Conservation (phyloP, 2,797 vertebrate genomes). For the Amblyopsis hoosieri region DNA sequence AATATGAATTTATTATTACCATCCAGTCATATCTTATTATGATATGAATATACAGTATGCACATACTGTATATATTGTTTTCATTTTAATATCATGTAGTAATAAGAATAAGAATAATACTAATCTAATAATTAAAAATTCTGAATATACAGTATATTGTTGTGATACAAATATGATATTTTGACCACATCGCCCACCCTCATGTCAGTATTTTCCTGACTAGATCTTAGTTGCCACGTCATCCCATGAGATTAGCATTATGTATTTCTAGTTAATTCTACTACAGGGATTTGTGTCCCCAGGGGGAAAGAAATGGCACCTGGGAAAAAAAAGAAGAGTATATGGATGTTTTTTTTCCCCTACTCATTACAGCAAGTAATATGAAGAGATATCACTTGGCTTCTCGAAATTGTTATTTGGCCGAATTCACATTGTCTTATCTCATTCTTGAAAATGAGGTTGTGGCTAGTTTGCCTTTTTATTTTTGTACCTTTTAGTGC, state of each 20-base stretch:
- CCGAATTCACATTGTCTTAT: constrained; percentile 25
- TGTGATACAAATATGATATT: too few relatives aligned
- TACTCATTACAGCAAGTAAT: constrained; percentile 25
- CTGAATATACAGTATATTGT: too few relatives aligned
- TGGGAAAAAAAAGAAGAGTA: constrained; percentile 8
- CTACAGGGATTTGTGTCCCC: not conserved
- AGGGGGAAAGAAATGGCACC: not conserved
- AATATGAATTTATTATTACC: too few relatives aligned
- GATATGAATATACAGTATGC: too few relatives aligned
- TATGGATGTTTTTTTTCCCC: constrained; percentile 1
- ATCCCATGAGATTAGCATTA: constrained; percentile 8
- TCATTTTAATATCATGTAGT: too few relatives aligned
- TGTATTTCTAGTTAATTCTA: constrained; percentile 10
- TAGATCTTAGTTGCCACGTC: too few relatives aligned
- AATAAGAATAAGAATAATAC: too few relatives aligned
- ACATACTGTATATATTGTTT: too few relatives aligned
- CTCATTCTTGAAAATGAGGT: constrained; percentile 28
- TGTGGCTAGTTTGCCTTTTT: constrained; percentile 9
- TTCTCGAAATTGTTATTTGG: constrained; percentile 14
- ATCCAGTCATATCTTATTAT: too few relatives aligned
- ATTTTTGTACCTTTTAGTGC: constrained; percentile 1
- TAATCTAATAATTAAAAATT: too few relatives aligned
- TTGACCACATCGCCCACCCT: too few relatives aligned
- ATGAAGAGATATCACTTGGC: constrained; percentile 26
- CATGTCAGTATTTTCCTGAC: too few relatives aligned